Percentiles rank a stretch among this genome's conserved stretches.
Conservation (phyloP, 2,797 vertebrate genomes). For the Hylomyscus alleni region DNA sequence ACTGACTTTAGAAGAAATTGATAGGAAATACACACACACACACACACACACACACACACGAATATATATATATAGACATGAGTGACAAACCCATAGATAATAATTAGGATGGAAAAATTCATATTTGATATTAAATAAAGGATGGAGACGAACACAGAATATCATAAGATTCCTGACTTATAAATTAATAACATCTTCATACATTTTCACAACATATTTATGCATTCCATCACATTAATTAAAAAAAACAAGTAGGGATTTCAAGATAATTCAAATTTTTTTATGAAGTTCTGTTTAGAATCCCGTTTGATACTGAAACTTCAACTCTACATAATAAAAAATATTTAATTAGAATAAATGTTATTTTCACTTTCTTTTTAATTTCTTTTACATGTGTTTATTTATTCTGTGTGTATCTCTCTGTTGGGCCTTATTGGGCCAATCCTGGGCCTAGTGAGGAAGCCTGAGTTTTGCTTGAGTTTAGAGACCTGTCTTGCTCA, state of each 20-base stretch:
- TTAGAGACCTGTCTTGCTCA: too few relatives aligned
- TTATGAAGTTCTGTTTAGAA: background rate
- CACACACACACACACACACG: background rate
- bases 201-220: background rate
- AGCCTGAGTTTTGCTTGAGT: too few relatives aligned
- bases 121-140: background rate
- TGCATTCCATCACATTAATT: background rate
- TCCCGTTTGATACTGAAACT: background rate
- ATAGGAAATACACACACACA: background rate
- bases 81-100: background rate
- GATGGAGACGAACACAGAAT: background rate
- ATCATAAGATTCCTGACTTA: background rate
- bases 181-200: background rate
- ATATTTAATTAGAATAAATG: background rate
- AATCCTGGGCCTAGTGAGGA: too few relatives aligned
- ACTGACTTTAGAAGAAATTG: background rate
- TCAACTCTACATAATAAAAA: background rate
- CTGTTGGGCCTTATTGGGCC: too few relatives aligned
- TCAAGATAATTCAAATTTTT: background rate
- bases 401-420: background rate
- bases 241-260: background rate
- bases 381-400: background rate
- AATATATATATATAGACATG: background rate
- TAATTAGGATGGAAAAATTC: background rate
- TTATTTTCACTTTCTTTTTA: background rate